Conservation (phyloP, 1,140 invertebrate genomes). For the Drosophila melanogaster region DNA sequence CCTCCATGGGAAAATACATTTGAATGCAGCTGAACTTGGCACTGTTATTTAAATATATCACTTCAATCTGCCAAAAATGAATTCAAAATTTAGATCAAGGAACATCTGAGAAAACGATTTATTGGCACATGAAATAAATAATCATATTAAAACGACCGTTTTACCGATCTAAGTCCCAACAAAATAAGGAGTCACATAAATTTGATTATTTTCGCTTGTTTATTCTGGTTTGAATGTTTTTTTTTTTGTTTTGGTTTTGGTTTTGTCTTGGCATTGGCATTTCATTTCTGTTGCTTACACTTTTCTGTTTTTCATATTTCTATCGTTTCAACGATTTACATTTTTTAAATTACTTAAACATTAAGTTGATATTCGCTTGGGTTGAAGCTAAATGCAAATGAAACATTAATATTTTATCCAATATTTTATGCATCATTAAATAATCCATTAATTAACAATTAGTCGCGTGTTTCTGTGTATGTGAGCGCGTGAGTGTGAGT, state of each 20-base stretch:
- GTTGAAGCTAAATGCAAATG: constrained; percentile 55
- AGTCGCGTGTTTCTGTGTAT: constrained; percentile 38
- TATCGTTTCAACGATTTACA: constrained; percentile 37
- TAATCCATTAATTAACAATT: constrained; percentile 82
- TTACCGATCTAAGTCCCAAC: background rate
- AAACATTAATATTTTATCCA: constrained; percentile 68
- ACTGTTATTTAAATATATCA: constrained; percentile 15
- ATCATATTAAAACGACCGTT: background rate
- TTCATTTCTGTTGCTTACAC: constrained; percentile 34
- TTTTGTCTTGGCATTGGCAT: constrained; percentile 52
- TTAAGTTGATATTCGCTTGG: constrained; percentile 50
- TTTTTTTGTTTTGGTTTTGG: constrained; percentile 36
- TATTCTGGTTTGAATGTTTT: constrained; percentile 47
- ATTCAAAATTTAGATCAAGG: background rate
- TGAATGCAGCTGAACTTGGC: constrained; percentile 14
- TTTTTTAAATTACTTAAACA: constrained; percentile 53
- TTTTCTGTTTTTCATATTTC: constrained; percentile 12
- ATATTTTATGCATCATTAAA: constrained; percentile 78
- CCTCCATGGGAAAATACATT: constrained; percentile 12
- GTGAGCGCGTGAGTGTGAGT: constrained; percentile 12
- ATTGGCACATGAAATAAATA: background rate
- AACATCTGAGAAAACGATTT: no score
- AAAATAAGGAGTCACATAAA: background rate
- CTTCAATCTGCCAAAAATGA: constrained; percentile 13
- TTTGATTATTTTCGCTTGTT: constrained; percentile 42